Percentiles rank a stretch among this genome's conserved stretches.
Conservation (phyloP, 2,888 invertebrate genomes). For the Cataglyphis cursor region DNA sequence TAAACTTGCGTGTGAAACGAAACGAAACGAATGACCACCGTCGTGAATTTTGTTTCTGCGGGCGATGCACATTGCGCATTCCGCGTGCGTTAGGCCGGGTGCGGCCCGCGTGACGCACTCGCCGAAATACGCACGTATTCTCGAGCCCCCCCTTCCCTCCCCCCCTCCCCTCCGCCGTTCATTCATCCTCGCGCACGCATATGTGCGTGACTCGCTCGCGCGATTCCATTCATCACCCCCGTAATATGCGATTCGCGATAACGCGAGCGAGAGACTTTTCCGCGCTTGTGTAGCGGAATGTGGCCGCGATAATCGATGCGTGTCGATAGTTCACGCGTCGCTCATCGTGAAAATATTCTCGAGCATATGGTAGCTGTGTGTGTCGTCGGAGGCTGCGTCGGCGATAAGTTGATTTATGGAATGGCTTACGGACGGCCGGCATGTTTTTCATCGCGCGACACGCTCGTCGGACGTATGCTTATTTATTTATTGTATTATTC, state of each 20-base stretch:
- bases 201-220: neutral
- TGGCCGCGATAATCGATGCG: constrained; percentile 16
- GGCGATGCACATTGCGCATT: constrained; percentile 54
- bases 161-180: neutral
- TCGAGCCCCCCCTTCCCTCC: neutral
- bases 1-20: constrained; percentile 5
- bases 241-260: neutral
- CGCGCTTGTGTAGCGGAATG: neutral
- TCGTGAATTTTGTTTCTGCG: constrained; percentile 54
- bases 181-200: constrained; percentile 25
- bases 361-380: neutral
- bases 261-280: neutral
- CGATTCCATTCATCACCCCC: constrained; percentile 35
- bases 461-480: constrained; percentile 1
- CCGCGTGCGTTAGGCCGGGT: constrained; percentile 32
- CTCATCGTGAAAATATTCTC: constrained; percentile 7
- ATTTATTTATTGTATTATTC: constrained; percentile 42
- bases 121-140: constrained; percentile 54
- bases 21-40: neutral
- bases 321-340: constrained; percentile 25
- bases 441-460: constrained; percentile 14
- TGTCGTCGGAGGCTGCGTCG: constrained; percentile 20
- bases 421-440: neutral
- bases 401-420: constrained; percentile 53
- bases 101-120: constrained; percentile 33